Conservation (phyloP, 64 coral and sea anemone species). For the Trachythela sp. region DNA sequence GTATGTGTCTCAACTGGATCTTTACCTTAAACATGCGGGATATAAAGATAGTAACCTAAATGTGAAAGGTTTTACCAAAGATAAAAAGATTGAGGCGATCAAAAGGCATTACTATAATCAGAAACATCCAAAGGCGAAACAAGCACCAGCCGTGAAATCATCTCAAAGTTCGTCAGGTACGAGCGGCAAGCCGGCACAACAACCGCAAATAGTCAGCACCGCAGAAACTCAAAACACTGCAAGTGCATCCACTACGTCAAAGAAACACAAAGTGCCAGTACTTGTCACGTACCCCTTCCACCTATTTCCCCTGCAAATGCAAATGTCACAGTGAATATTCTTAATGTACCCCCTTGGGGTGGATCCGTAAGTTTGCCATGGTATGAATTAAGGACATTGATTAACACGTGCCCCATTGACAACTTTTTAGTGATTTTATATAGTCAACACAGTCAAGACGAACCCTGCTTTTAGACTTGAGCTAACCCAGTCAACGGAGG, state of each 20-base stretch:
- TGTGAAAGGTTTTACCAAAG: slow-evolving; percentile 50
- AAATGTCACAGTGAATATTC: too few relatives aligned
- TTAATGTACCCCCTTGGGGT: slow-evolving; percentile 57
- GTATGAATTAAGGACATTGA: not conserved
- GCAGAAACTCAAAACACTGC: not conserved
- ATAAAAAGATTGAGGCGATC: slow-evolving; percentile 33
- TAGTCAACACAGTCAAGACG: slow-evolving; percentile 33
- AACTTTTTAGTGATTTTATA: slow-evolving; percentile 50
- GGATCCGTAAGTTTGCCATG: slow-evolving; percentile 8
- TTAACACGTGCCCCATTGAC: slow-evolving; percentile 55
- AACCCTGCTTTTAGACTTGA: not conserved
- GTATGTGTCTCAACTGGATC: slow-evolving; percentile 50
- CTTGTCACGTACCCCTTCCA: too few relatives aligned
- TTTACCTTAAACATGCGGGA: slow-evolving; percentile 34
- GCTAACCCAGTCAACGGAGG: slow-evolving; percentile 8
- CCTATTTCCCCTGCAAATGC: not conserved
- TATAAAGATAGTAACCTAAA: slow-evolving; percentile 29
- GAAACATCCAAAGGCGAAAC: not conserved
- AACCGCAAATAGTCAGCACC: too few relatives aligned
- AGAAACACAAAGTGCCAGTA: too few relatives aligned
- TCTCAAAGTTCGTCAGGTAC: too few relatives aligned
- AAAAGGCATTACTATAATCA: slow-evolving; percentile 48
- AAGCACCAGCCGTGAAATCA: too few relatives aligned
- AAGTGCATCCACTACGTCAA: too few relatives aligned
- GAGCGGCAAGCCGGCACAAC: too few relatives aligned